phyloP scores from a whole-genome alignment of 2,797 vertebrate genomes.

The Cercopithecus mitis region DNA sequence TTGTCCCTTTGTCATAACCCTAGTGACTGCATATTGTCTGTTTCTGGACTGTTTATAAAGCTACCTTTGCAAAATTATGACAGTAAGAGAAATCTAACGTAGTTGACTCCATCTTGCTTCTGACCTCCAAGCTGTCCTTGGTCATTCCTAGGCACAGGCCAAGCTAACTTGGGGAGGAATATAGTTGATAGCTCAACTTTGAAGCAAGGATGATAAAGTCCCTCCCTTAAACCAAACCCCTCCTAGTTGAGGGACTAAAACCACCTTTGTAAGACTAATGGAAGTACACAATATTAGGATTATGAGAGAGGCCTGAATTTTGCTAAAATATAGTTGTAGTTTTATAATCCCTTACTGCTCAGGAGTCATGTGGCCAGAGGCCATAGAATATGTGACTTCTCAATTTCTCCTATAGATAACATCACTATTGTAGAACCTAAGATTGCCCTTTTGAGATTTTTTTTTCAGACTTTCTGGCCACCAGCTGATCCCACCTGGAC shows the following conservation, averaged over 20 bases:
- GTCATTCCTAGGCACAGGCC: neutral
- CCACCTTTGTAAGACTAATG: neutral
- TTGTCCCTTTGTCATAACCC: slow-evolving; percentile 10
- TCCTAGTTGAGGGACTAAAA: neutral
- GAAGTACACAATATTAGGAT: neutral
- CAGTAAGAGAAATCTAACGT: neutral
- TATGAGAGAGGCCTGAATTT: neutral
- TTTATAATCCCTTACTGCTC: neutral
- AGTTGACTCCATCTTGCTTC: neutral
- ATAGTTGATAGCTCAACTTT: neutral
- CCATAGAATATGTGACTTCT: neutral
- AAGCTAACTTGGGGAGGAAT: neutral
- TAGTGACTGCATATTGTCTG: neutral
- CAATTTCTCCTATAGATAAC: neutral
- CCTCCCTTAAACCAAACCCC: neutral
- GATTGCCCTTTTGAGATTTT: neutral
- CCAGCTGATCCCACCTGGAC: neutral
- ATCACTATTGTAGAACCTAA: neutral
- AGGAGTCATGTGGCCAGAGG: neutral
- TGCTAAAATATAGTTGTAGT: neutral
- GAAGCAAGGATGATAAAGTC: neutral
- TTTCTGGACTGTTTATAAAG: neutral
- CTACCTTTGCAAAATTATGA: neutral
- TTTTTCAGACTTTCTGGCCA: neutral
- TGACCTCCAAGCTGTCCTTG: neutral